phyloP scores from a whole-genome alignment of 2,888 invertebrate genomes.

The Psococerastis gibbosa region DNA sequence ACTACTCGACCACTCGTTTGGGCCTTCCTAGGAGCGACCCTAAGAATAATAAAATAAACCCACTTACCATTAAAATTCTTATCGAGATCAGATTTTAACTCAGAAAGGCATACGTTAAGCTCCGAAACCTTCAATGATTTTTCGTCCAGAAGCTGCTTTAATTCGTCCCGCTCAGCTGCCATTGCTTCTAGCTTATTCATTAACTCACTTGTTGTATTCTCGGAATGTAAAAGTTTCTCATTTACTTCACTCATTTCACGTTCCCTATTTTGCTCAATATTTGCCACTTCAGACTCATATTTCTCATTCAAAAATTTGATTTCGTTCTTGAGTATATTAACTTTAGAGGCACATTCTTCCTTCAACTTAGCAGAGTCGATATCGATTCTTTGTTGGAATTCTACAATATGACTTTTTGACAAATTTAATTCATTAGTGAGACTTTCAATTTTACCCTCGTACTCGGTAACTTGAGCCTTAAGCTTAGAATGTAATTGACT shows the following conservation, averaged over 20 bases:
- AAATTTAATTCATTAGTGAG: conserved; percentile 11
- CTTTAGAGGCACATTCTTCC: not conserved
- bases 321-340: conserved; percentile 8
- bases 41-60: conserved; percentile 4
- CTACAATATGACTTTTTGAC: conserved; percentile 13
- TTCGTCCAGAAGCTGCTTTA: conserved; percentile 5
- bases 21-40: not conserved
- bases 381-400: conserved; percentile 15
- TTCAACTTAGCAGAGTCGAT: not conserved
- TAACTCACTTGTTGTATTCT: conserved; percentile 9
- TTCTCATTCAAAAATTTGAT: conserved; percentile 9
- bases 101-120: not conserved
- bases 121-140: conserved; percentile 9
- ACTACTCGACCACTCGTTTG: not conserved
- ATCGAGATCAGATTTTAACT: not conserved
- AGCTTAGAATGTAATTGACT: too few species aligned
- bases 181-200: conserved; percentile 12
- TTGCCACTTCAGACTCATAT: conserved; percentile 19
- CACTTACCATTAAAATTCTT: conserved; percentile 9
- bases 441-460: too few species aligned
- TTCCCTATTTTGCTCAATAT: conserved; percentile 13
- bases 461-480: too few species aligned
- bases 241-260: conserved; percentile 9
- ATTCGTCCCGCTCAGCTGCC: conserved; percentile 11
- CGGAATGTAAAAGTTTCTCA: conserved; percentile 8